These are phyloP conservation scores for Hemaris fuciformis DNA, from an alignment of 2,888 invertebrate genomes.

Conservation along the genomic window DNA sequence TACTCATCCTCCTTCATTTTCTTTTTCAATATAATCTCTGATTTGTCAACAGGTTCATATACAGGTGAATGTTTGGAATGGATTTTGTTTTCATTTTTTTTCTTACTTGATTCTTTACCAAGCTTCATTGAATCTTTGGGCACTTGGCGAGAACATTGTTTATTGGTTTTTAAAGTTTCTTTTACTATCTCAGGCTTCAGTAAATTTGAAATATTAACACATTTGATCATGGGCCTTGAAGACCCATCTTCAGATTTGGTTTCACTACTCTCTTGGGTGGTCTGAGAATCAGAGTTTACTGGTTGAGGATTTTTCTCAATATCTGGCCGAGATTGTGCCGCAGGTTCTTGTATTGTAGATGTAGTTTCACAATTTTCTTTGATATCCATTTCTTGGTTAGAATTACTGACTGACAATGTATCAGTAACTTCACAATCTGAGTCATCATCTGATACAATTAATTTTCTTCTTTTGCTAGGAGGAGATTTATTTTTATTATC, in stretches of 20 bases:
- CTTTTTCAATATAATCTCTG: constrained; percentile 15
- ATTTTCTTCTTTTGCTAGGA: background rate
- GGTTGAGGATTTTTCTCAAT: constrained; percentile 15
- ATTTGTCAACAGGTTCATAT: constrained; percentile 13
- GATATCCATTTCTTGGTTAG: constrained; percentile 20
- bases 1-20: constrained; percentile 29
- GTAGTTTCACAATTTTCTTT: constrained; percentile 15
- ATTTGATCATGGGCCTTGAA: constrained; percentile 57
- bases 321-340: constrained; percentile 12
- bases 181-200: constrained; percentile 49
- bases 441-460: background rate
- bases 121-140: background rate
- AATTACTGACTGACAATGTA: background rate
- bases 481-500: background rate
- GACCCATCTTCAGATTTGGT: constrained; percentile 18
- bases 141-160: background rate
- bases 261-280: constrained; percentile 17
- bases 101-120: background rate
- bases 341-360: constrained; percentile 2
- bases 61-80: background rate
- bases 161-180: background rate
- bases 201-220: constrained; percentile 65
- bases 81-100: constrained; percentile 13
- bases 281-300: constrained; percentile 8
- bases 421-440: background rate